These are phyloP conservation scores for Mesaphorura yosii DNA, from an alignment of 1,140 invertebrate species.

Conservation along the genomic window DNA sequence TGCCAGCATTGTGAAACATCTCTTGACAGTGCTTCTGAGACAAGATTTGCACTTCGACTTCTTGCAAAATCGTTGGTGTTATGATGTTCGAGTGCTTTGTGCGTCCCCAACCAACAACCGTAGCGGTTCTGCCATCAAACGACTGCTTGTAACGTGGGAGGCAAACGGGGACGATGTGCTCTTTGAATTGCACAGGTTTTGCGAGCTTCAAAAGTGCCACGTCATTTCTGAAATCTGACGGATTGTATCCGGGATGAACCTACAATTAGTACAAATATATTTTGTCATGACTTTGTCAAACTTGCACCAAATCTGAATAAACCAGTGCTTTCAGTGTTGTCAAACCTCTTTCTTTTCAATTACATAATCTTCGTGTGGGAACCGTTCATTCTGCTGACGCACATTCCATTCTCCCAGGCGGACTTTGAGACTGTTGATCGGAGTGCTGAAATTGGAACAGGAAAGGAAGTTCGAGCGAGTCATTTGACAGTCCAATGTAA, in stretches of 20 bases:
- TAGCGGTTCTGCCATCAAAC: constrained; percentile 36
- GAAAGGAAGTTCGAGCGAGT: neutral
- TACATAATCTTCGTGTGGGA: constrained; percentile 73
- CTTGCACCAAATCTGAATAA: neutral
- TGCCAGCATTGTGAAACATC: constrained; percentile 78
- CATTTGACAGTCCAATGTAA: too few species aligned
- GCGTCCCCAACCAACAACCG: constrained; percentile 47
- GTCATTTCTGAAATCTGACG: constrained; percentile 78
- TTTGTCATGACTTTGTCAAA: neutral
- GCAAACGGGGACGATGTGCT: constrained; percentile 79
- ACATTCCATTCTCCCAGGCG: constrained; percentile 85
- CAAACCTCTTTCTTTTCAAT: constrained; percentile 82
- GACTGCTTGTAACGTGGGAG: constrained; percentile 60
- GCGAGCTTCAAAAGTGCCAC: constrained; percentile 71
- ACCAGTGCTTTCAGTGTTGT: constrained; percentile 7
- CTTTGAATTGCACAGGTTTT: constrained; percentile 55
- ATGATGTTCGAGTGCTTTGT: constrained; percentile 58
- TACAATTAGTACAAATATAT: constrained; percentile 30
- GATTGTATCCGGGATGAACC: constrained; percentile 73
- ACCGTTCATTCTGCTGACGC: constrained; percentile 61
- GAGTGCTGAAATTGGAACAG: constrained; percentile 48
- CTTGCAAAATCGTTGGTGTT: constrained; percentile 44
- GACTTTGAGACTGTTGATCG: constrained; percentile 72
- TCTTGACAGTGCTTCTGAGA: constrained; percentile 78
- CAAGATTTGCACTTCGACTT: constrained; percentile 74